Base-by-base conservation (phyloP, 2,888 invertebrate species). In the Torymus aiolomorphi region DNA sequence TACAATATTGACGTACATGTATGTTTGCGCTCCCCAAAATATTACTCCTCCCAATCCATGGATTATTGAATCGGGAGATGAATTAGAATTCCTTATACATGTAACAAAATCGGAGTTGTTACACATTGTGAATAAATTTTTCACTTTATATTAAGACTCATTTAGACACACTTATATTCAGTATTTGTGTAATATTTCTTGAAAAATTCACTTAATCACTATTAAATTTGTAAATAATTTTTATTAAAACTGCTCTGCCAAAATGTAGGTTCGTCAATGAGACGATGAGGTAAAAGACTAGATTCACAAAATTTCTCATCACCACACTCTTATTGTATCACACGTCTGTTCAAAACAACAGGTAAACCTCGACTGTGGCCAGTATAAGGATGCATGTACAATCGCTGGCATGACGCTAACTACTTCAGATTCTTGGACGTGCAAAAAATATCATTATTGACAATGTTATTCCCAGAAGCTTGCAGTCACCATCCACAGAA, bases 1-100 rank as follows among this genome's bases (percentile, higher is more conserved):
- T 14, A 84, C 84, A 5, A 87, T 83, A 70, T 88, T 88, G 54
- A 86, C 82, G 63, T 84, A 75, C 87, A 86, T 86, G 80, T 87
- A 87, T 0, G 86, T 87, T 75, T 86, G 83, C 8, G 87, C 84
- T 14, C 86, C 87, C 88, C 86, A 87, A 82, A 87, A 87, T 10
- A 82, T 82, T 8, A 87, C 82, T 0, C 82, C 76, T 12, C 83
- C 81, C 49, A 84, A 78, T 8, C 81, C 81, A 5, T 74, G 62
- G 2, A 74, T 42, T 56, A 79, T 69, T 31, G 79, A 69, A 12
- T 80, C 70, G 51, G 69, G 67, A 52, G 78, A 76, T 18, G 62
- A 2, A 20, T 72, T 81, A 18, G 42, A 13, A 24, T 72, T 79
- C 62, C 67, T 78, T 56, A 61, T 61, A 3, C 42, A 61, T 16